These are phyloP conservation scores for Dryoscopus gambensis DNA, from an alignment of 2,113 vertebrate genomes.

Conservation along the genomic window DNA sequence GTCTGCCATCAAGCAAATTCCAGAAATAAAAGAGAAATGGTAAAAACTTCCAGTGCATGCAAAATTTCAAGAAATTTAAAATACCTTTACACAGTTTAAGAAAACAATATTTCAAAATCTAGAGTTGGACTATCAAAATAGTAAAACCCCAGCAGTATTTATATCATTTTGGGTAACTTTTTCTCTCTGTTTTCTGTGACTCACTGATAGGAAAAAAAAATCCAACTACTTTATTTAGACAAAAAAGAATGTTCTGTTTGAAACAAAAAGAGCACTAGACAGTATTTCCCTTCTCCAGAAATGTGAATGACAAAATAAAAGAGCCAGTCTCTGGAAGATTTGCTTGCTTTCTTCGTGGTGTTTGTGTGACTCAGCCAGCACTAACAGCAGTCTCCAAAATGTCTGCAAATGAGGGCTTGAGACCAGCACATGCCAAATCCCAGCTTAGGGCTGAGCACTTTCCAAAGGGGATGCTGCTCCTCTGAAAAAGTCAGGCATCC, in stretches of 20 bases:
- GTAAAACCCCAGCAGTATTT: neutral
- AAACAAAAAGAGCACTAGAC: neutral
- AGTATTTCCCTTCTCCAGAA: neutral
- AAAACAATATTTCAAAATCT: neutral
- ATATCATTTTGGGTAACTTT: neutral
- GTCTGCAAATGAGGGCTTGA: neutral
- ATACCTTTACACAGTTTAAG: neutral
- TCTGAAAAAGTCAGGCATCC: neutral
- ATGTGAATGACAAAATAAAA: neutral
- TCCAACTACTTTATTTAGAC: neutral
- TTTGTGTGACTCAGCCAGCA: neutral
- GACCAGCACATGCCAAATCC: neutral
- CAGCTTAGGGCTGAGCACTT: rapidly evolving
- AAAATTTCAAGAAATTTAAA: neutral
- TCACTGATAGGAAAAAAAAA: neutral
- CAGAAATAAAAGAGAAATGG: neutral
- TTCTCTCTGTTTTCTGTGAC: neutral
- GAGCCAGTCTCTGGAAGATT: neutral
- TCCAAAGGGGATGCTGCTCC: neutral
- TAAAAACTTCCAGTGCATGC: neutral
- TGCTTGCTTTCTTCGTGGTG: neutral
- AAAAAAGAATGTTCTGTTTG: neutral
- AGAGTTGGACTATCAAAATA: neutral
- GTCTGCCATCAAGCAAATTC: neutral
- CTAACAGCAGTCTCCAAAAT: neutral